Evolutionary conservation across 1,140 invertebrate genomes (phyloP).

Genomic region (Drosophila ananassae): DNA sequence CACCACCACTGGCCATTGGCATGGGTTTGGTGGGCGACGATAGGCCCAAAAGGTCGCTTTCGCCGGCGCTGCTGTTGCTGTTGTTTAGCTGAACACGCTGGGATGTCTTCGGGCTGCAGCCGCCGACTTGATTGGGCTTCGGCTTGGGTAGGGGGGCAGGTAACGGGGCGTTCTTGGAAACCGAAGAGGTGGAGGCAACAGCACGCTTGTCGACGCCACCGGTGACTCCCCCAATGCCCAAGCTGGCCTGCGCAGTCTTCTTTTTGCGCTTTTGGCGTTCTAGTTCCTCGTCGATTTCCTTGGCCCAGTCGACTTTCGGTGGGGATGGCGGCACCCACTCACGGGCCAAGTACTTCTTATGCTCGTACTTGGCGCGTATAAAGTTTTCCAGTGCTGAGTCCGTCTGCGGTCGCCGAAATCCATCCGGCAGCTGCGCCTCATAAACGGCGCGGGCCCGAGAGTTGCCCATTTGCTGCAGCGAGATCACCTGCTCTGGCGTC

Average conservation of each 20-base stretch:
- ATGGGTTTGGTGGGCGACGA: conserved; percentile 83
- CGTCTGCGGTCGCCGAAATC: conserved; percentile 96
- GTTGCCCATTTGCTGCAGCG: conserved; percentile 98
- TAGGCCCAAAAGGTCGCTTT: conserved; percentile 85
- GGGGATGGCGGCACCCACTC: conserved; percentile 96
- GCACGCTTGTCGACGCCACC: conserved; percentile 71
- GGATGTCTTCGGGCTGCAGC: conserved; percentile 89
- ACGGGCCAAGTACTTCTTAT: conserved; percentile 98
- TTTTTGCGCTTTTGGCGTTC: conserved; percentile 92
- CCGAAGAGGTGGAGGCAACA: conserved; percentile 27
- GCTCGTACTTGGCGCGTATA: conserved; percentile 98
- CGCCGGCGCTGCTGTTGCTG: conserved; percentile 84
- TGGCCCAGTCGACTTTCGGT: conserved; percentile 93
- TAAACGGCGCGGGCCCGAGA: conserved; percentile 98
- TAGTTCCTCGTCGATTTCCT: conserved; percentile 93
- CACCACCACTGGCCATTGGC: conserved; percentile 26
- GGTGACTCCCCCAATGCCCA: conserved; percentile 59
- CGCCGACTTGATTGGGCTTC: conserved; percentile 71
- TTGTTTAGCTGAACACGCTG: conserved; percentile 63
- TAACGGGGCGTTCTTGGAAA: conserved; percentile 66
- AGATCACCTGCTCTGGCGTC: conserved; percentile 98
- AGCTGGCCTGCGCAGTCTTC: conserved; percentile 86
- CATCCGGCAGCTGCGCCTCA: conserved; percentile 98
- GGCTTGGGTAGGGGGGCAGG: conserved; percentile 85
- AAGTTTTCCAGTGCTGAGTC: conserved; percentile 97